Conservation (phyloP, 92 coral and sea anemone genomes). For the Pocillopora meandrina region DNA sequence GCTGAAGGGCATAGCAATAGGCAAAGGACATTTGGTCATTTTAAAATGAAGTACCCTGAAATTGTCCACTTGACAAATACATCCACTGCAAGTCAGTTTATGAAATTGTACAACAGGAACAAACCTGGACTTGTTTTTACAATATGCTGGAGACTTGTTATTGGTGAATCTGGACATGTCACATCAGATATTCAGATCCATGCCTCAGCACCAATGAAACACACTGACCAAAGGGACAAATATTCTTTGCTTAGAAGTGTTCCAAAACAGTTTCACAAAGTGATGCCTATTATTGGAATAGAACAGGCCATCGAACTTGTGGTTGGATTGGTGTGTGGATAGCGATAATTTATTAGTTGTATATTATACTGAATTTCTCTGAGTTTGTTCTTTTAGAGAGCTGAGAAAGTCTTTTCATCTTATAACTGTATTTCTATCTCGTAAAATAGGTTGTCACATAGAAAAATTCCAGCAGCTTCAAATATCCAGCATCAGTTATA, state of each 20-base stretch:
- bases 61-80: conserved; percentile 50
- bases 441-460: too few species aligned
- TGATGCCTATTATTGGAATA: conserved; percentile 79
- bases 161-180: conserved; percentile 53
- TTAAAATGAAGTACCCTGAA: conserved; percentile 76
- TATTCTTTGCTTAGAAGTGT: conserved; percentile 47
- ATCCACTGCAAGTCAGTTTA: conserved; percentile 49
- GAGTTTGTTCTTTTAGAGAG: neutral
- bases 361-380: neutral
- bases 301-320: conserved; percentile 88
- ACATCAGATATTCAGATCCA: conserved; percentile 67
- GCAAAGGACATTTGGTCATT: conserved; percentile 75
- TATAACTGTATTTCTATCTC: too few species aligned
- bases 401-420: neutral
- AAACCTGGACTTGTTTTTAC: conserved; percentile 60
- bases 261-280: conserved; percentile 75
- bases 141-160: conserved; percentile 71
- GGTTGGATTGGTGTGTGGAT: conserved; percentile 27
- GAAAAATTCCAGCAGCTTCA: too few species aligned
- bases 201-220: conserved; percentile 24
- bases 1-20: conserved; percentile 70
- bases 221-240: conserved; percentile 18
- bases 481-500: too few species aligned
- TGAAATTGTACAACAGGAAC: conserved; percentile 63
- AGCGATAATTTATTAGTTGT: neutral